These are phyloP conservation scores for Penaeus indicus DNA, from an alignment of 1,140 invertebrate genomes.

Conservation along the genomic window DNA sequence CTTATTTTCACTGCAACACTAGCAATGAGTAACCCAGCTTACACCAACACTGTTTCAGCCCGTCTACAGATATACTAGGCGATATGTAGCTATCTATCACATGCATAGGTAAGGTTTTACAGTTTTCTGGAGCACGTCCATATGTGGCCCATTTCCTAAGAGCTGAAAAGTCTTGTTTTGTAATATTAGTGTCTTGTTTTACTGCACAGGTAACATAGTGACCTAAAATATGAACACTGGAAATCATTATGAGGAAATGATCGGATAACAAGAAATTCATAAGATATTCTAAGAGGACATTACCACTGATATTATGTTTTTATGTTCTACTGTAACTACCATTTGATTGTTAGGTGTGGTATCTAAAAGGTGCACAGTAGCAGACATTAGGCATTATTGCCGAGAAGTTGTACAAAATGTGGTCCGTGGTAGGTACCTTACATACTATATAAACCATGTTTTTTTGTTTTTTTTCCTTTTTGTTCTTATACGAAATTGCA, in stretches of 20 bases:
- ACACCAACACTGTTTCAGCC: conserved; percentile 58
- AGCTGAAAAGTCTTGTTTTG: conserved; percentile 29
- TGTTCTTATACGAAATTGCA: conserved; percentile 49
- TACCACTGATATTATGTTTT: conserved; percentile 45
- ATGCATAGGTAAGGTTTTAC: conserved; percentile 62
- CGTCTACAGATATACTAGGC: conserved; percentile 60
- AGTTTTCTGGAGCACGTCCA: conserved; percentile 44
- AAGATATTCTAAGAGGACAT: conserved; percentile 43
- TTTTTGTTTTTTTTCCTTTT: neutral
- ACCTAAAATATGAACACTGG: conserved; percentile 48
- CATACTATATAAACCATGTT: conserved; percentile 49
- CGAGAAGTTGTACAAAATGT: conserved; percentile 64
- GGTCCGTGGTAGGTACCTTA: conserved; percentile 61
- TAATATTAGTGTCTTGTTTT: conserved; percentile 32
- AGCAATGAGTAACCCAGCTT: conserved; percentile 42
- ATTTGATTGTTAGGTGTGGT: conserved; percentile 62
- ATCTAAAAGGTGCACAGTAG: conserved; percentile 61
- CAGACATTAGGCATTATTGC: conserved; percentile 60
- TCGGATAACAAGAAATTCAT: conserved; percentile 47
- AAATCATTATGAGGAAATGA: conserved; percentile 57
- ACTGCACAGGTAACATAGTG: conserved; percentile 59
- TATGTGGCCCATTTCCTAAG: conserved; percentile 45
- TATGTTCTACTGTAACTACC: conserved; percentile 54
- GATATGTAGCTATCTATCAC: conserved; percentile 65
- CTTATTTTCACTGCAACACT: conserved; percentile 21